Conservation (phyloP, 2,113 vertebrate genomes). For the Apistogramma diplotaenia region DNA sequence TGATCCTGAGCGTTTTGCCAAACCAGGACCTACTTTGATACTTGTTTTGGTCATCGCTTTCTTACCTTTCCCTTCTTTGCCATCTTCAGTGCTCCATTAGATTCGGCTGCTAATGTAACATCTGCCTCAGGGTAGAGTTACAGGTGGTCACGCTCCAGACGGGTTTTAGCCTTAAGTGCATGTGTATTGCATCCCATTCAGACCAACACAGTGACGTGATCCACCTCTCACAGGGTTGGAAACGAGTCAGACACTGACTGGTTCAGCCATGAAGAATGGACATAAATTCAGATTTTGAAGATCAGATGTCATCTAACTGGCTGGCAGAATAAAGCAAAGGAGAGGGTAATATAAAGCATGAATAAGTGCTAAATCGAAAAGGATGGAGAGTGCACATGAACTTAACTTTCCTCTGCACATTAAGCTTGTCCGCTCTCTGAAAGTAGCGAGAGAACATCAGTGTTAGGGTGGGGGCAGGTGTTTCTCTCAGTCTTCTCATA, state of each 20-base stretch:
- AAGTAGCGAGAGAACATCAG: neutral
- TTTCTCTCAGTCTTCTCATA: constrained; percentile 7
- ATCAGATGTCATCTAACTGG: neutral
- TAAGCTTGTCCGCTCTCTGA: neutral
- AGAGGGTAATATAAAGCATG: too few species aligned
- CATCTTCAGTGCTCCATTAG: neutral
- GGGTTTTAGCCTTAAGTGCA: neutral
- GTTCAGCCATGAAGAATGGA: neutral
- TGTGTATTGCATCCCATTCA: neutral
- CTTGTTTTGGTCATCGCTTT: neutral
- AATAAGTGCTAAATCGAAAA: too few species aligned
- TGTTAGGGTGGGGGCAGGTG: neutral
- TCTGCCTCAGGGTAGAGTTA: neutral
- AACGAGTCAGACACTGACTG: neutral
- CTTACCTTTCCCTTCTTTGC: neutral
- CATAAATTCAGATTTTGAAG: neutral
- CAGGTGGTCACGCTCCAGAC: neutral
- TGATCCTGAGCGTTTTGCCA: constrained; percentile 15
- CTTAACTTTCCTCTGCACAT: rapidly evolving
- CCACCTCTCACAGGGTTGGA: neutral
- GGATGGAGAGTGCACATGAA: neutral
- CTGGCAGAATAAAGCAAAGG: neutral
- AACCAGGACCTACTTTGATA: too few species aligned
- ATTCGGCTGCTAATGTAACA: neutral
- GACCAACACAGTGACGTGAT: too few species aligned